A percentile compares a stretch with the other conserved stretches of the same genome.
These are phyloP conservation scores for Sebastes steindachneri DNA, from an alignment of 2,797 vertebrate genomes.

Conservation along the genomic window DNA sequence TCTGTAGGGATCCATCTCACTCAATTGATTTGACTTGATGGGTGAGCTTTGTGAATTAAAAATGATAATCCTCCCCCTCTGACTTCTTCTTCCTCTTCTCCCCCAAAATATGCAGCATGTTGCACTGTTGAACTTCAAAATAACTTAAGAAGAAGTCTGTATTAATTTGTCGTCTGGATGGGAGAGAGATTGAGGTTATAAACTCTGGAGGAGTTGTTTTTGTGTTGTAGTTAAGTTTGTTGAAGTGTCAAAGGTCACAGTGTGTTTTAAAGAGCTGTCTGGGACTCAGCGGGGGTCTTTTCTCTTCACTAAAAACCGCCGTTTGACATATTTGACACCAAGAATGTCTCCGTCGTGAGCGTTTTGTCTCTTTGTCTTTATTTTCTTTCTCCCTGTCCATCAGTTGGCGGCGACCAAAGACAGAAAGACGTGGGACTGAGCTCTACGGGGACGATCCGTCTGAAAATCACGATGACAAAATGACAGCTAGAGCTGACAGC, in stretches of 20 bases:
- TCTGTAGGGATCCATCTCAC: constrained; percentile 30
- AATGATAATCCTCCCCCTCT: constrained; percentile 19
- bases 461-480: constrained; percentile 29
- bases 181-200: constrained; percentile 21
- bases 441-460: constrained; percentile 8
- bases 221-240: background rate
- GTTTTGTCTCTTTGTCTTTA: constrained; percentile 22
- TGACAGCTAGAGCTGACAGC: constrained; percentile 42
- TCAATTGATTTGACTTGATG: constrained; percentile 21
- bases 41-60: constrained; percentile 34
- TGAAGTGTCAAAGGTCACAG: constrained; percentile 13
- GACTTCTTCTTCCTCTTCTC: no score
- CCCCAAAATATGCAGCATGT: constrained; percentile 5
- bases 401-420: constrained; percentile 9
- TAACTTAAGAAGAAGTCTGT: background rate
- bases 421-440: constrained; percentile 12
- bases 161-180: constrained; percentile 3
- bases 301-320: background rate
- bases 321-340: constrained; percentile 41
- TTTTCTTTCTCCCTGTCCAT: constrained; percentile 21
- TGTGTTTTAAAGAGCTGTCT: background rate
- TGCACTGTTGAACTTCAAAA: constrained; percentile 19
- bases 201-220: constrained; percentile 11
- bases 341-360: constrained; percentile 26
- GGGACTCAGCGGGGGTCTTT: background rate